Evolutionary conservation across 1,140 invertebrate species (phyloP).

Genomic region (Euschistus heros): DNA sequence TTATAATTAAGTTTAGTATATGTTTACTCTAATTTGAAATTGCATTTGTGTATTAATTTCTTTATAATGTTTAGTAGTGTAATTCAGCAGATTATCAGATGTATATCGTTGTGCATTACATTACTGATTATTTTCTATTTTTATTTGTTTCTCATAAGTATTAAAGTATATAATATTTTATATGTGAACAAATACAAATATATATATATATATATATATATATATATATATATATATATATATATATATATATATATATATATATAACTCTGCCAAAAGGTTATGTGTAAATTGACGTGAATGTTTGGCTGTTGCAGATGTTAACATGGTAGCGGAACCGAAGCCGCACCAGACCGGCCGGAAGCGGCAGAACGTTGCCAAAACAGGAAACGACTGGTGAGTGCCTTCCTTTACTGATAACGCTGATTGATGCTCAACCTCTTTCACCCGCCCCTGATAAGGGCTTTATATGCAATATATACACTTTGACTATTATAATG

Average conservation of each 20-base stretch:
- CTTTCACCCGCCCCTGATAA: neutral
- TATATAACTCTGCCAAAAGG: neutral
- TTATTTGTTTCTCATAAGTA: no score
- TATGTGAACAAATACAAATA: neutral
- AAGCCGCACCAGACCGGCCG: conserved; percentile 71
- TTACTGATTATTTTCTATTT: no score
- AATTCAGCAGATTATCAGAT: no score
- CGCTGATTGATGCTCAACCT: neutral
- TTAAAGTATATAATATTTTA: no score
- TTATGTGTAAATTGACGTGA: neutral
- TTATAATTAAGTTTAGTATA: no score
- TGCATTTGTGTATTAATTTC: no score
- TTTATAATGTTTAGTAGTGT: no score
- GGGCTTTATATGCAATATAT: neutral
- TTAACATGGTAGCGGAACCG: conserved; percentile 73
- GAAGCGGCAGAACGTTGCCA: conserved; percentile 64
- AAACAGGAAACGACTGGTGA: conserved; percentile 73
- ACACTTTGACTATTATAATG: no score
- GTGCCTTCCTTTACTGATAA: conserved; percentile 31
- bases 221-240: no score
- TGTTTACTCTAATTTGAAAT: no score
- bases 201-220: no score
- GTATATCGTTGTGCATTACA: no score
- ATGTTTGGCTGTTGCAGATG: conserved; percentile 47
- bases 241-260: neutral